Percentiles rank a stretch among this genome's conserved stretches.
Conservation (phyloP, 2,888 invertebrate species). For the Leptinotarsa haldemani region DNA sequence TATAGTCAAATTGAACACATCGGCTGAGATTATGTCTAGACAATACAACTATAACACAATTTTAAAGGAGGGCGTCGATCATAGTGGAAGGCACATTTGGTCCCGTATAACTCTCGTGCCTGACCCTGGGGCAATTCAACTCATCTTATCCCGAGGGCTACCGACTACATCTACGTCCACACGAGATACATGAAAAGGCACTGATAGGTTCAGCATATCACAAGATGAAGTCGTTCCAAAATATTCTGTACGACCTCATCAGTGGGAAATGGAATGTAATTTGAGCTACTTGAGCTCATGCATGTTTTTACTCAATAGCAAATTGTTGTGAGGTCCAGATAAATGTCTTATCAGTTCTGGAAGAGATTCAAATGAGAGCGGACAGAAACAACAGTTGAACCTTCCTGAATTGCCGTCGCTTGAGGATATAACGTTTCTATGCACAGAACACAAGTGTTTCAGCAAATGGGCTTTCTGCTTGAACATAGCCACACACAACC, state of each 20-base stretch:
- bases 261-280: conserved; percentile 53
- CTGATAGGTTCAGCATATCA: conserved; percentile 57
- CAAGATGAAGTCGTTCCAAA: conserved; percentile 57
- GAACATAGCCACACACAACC: conserved; percentile 91
- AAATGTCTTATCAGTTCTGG: conserved; percentile 88
- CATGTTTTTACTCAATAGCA: conserved; percentile 87
- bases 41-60: conserved; percentile 59
- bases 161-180: conserved; percentile 54
- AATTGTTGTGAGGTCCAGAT: conserved; percentile 89
- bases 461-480: conserved; percentile 90
- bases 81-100: conserved; percentile 53
- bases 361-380: conserved; percentile 85
- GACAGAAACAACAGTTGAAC: conserved; percentile 90
- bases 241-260: conserved; percentile 56
- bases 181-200: conserved; percentile 54
- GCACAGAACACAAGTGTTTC: conserved; percentile 89
- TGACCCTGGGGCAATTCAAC: conserved; percentile 42
- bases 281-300: conserved; percentile 68
- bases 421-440: conserved; percentile 87
- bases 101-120: conserved; percentile 53
- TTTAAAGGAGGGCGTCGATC: conserved; percentile 50
- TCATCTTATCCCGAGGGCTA: conserved; percentile 58
- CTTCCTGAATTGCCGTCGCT: conserved; percentile 80
- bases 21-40: conserved; percentile 53
- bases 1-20: too few relatives aligned